phyloP scores from a whole-genome alignment of 2,888 invertebrate genomes.

The Ichneumon xanthorius region DNA sequence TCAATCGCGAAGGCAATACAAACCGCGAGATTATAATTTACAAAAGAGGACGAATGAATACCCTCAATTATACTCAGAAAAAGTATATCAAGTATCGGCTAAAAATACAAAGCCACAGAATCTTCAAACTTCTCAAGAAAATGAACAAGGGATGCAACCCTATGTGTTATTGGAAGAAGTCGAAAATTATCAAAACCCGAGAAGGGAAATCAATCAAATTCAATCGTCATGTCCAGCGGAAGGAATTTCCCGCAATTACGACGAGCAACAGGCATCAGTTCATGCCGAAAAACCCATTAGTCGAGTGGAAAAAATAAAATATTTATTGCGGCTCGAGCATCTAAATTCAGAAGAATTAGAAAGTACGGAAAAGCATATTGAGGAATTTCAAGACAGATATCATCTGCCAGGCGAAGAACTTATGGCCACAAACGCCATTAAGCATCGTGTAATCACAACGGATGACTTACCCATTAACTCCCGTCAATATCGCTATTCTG shows the following conservation, averaged over 20 bases:
- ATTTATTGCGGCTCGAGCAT: conserved; percentile 40
- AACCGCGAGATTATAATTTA: too few species aligned
- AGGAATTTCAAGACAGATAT: conserved; percentile 8
- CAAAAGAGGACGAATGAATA: too few species aligned
- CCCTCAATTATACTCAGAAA: too few species aligned
- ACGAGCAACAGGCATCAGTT: neutral
- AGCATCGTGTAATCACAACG: neutral
- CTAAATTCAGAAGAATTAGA: conserved; percentile 9
- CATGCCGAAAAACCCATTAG: neutral
- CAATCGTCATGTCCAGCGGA: neutral
- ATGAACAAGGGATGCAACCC: conserved; percentile 1
- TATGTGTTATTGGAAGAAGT: neutral
- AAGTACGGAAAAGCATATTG: conserved; percentile 5
- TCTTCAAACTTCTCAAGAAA: too few species aligned
- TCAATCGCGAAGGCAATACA: too few species aligned
- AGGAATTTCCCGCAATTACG: too few species aligned
- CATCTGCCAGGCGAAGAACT: conserved; percentile 15
- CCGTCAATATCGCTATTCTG: conserved; percentile 27
- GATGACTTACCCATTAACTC: conserved; percentile 9
- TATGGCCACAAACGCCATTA: conserved; percentile 1
- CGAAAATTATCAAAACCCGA: neutral
- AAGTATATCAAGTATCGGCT: too few species aligned
- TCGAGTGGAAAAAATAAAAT: conserved; percentile 10
- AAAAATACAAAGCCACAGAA: too few species aligned
- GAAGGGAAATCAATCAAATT: neutral